Base-by-base conservation (phyloP, 1,140 invertebrate species). In the Acyrthosiphon pisum region DNA sequence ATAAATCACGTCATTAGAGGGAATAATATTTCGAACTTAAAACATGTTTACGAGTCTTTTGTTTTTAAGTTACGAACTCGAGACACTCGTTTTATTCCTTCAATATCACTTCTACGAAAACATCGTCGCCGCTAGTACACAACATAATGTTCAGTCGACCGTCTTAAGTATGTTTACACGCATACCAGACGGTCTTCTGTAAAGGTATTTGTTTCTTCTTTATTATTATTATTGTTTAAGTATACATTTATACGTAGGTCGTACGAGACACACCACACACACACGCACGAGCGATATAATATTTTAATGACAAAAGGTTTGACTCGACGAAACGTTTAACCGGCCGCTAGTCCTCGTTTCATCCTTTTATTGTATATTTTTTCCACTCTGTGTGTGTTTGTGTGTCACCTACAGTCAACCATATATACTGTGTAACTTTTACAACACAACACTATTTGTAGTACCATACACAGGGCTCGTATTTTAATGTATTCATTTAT, bases 251-350 rank as follows among this genome's bases (percentile, higher is more conserved):
- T n/a, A 35, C 60, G 30, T 76, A n/a, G 14, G 60, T 6, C 60
- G 14, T n/a, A 76, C 14, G n/a, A n/a, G 0, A 18, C 6, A n/a
- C 30, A 14, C 6, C 22, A 83, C 76, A 20, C 68, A 81, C 18
- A 35, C 30, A 35, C 20, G 30, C 22, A 18, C n/a, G 60, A 76
- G 60, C 22, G 30, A 76, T n/a, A 76, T 76, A 76, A 76, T 76
- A 76, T 76, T 83, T 83, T 83, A 37, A 84, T 11, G 83, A 84
- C 37, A 84, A 84, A 84, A 41, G 83, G 37, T 84, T 84, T 11
- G 41, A 26, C 22, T 35, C 23, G 23, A 84, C 83, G 2, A 23
- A 60, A 68, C 60, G 60, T 14, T n/a, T 76, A 76, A 30, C 56
- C 30, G 30, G 6, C 60, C 23, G 23, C 56, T 18, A 68, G 56